Conservation (phyloP, 2,113 vertebrate species). For the Plestiodon gilberti region DNA sequence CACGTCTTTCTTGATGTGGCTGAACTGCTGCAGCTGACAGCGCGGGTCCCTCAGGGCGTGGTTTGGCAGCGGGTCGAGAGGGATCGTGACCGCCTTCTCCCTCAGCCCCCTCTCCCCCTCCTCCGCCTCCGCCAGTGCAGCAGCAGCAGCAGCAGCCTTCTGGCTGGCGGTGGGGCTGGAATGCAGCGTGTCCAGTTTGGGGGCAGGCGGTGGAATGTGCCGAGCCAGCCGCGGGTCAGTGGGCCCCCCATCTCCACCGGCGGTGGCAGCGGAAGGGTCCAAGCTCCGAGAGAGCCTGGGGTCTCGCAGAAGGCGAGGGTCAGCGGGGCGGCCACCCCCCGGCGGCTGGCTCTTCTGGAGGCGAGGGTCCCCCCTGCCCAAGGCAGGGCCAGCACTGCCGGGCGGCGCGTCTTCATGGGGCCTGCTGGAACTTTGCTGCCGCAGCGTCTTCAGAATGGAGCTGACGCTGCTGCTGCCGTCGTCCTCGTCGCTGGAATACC, state of each 20-base stretch:
- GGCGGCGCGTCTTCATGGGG: slow-evolving; percentile 43
- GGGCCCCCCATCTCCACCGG: slow-evolving; percentile 66
- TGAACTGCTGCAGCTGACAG: slow-evolving; percentile 90
- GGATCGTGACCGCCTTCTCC: slow-evolving; percentile 88
- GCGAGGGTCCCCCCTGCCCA: slow-evolving; percentile 79
- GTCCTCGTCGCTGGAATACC: slow-evolving; percentile 97
- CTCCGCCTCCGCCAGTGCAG: too few species aligned
- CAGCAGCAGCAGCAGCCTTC: slow-evolving; percentile 35
- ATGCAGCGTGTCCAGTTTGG: slow-evolving; percentile 64
- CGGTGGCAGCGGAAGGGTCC: slow-evolving; percentile 51
- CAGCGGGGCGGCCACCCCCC: slow-evolving; percentile 67
- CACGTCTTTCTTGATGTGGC: slow-evolving; percentile 94
- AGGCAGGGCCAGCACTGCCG: not conserved
- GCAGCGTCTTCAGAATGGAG: slow-evolving; percentile 90
- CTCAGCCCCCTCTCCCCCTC: slow-evolving; percentile 86
- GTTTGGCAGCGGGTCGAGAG: slow-evolving; percentile 84
- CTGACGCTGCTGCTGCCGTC: slow-evolving; percentile 92
- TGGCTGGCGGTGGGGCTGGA: not conserved
- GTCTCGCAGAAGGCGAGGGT: slow-evolving; percentile 85
- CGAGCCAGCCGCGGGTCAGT: slow-evolving; percentile 77
- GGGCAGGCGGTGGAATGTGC: slow-evolving; percentile 50
- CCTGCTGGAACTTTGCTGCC: slow-evolving; percentile 84
- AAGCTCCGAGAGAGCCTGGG: slow-evolving; percentile 81
- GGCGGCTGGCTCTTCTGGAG: slow-evolving; percentile 78
- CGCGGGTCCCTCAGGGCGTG: slow-evolving; percentile 86